Conservation (phyloP, 2,113 vertebrate species). For the Tonatia bakeri region DNA sequence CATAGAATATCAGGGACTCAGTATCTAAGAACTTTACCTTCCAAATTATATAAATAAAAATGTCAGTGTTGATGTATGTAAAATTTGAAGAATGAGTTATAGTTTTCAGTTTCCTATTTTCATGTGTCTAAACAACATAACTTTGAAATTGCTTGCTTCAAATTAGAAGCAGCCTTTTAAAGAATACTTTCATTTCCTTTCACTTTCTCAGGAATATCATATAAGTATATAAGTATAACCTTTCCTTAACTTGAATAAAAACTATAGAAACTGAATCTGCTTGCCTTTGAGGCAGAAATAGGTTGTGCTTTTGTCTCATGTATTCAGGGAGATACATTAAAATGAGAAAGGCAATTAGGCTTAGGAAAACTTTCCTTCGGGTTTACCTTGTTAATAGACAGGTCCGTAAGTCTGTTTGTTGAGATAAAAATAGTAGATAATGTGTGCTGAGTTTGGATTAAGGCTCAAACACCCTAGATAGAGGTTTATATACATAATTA, state of each 20-base stretch:
- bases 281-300: neutral
- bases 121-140: conserved; percentile 29
- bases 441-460: neutral
- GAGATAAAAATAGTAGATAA: neutral
- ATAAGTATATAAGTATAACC: neutral
- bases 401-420: neutral
- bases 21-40: conserved; percentile 35
- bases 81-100: conserved; percentile 44
- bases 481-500: neutral
- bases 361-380: neutral
- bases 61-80: conserved; percentile 27
- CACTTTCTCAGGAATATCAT: conserved; percentile 12
- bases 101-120: conserved; percentile 62
- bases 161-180: conserved; percentile 50
- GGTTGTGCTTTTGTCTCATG: neutral
- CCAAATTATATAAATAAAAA: conserved; percentile 34
- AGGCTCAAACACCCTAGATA: neutral
- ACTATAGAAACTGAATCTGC: neutral
- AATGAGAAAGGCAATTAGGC: neutral
- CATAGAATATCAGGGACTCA: neutral
- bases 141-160: conserved; percentile 47
- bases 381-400: neutral
- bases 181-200: neutral
- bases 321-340: neutral
- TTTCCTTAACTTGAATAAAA: neutral